Conservation (phyloP, 2,888 invertebrate species). For the Patella caerulea region DNA sequence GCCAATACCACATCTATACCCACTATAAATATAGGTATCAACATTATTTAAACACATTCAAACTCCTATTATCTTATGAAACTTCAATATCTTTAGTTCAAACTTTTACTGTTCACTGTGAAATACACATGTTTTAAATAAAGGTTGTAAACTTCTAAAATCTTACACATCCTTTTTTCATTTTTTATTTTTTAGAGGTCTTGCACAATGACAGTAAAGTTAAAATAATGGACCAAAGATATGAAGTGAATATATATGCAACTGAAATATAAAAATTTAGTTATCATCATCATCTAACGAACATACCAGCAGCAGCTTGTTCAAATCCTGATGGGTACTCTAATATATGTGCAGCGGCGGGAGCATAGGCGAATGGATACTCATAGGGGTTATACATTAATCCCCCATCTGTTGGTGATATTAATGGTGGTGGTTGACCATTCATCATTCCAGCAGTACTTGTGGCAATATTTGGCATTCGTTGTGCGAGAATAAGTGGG, state of each 20-base stretch:
- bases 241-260: slow-evolving; percentile 14
- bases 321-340: slow-evolving; percentile 62
- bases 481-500: slow-evolving; percentile 87
- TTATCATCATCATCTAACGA: slow-evolving; percentile 26
- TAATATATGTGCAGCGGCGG: slow-evolving; percentile 53
- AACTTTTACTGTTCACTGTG: too few species aligned
- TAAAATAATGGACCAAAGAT: too few species aligned
- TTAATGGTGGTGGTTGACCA: slow-evolving; percentile 76
- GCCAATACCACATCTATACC: neutral
- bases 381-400: slow-evolving; percentile 62
- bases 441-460: slow-evolving; percentile 52
- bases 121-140: too few species aligned
- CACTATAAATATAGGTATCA: neutral
- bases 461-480: slow-evolving; percentile 70
- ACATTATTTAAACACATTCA: neutral
- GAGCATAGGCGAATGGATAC: slow-evolving; percentile 49
- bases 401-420: slow-evolving; percentile 75
- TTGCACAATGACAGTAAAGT: too few species aligned
- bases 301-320: slow-evolving; percentile 63
- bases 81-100: too few species aligned
- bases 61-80: too few species aligned
- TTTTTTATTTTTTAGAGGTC: too few species aligned
- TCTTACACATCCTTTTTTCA: too few species aligned
- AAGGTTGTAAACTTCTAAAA: too few species aligned
- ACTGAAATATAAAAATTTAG: slow-evolving; percentile 1